A percentile compares a stretch with the other conserved stretches of the same genome.
These are phyloP conservation scores for Dinomys branickii DNA, from an alignment of 2,113 vertebrate species.

Conservation along the genomic window DNA sequence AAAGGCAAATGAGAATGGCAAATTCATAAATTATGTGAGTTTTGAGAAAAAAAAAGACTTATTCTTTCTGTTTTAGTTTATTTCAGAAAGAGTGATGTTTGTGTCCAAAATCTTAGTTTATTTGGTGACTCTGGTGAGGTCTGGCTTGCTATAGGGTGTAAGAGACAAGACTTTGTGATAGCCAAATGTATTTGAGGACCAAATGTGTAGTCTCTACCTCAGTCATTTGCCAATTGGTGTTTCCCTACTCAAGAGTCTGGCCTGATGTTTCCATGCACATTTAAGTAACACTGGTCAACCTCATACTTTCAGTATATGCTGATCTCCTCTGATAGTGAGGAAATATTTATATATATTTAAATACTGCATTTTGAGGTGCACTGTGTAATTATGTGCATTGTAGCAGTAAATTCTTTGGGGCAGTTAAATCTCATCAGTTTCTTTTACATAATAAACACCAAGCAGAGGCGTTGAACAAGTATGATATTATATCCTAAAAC, in stretches of 20 bases:
- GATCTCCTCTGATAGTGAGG: background rate
- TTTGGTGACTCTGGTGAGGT: background rate
- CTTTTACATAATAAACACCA: background rate
- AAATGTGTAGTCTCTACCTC: background rate
- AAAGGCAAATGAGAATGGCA: background rate
- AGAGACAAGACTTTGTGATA: background rate
- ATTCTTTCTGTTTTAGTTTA: background rate
- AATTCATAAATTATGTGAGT: background rate
- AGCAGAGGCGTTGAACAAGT: background rate
- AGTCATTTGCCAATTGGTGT: background rate
- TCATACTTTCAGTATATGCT: background rate
- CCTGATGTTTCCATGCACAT: background rate
- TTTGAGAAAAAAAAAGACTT: background rate
- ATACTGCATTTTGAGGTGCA: background rate
- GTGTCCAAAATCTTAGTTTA: background rate
- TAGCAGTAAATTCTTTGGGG: background rate
- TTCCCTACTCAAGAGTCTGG: background rate
- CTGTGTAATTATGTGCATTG: background rate
- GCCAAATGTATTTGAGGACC: background rate
- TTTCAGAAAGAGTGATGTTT: background rate
- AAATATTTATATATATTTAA: slow-evolving; percentile 18
- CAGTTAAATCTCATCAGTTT: background rate
- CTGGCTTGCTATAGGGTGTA: background rate
- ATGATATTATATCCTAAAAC: background rate
- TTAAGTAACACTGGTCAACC: background rate